phyloP scores from a whole-genome alignment of 2,797 vertebrate genomes.

The Parauchenoglanis ngamensis region DNA sequence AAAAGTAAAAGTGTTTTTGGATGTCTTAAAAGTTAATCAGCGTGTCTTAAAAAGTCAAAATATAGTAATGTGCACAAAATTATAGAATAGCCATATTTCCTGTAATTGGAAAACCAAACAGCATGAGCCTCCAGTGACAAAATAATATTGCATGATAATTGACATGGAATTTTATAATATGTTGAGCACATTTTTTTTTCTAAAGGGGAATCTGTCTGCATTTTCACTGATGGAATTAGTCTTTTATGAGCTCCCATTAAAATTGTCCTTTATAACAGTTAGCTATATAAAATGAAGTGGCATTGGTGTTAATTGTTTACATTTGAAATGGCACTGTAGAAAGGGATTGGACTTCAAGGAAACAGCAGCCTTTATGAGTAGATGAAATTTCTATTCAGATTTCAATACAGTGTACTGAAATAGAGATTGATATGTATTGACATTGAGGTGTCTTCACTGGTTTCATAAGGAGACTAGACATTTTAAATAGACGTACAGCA shows the following conservation, averaged over 20 bases:
- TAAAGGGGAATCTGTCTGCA: slow-evolving; percentile 72
- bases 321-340: background rate
- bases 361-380: slow-evolving; percentile 11
- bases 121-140: slow-evolving; percentile 73
- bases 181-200: slow-evolving; percentile 71
- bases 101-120: slow-evolving; percentile 65
- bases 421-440: background rate
- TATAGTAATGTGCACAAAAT: background rate
- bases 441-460: background rate
- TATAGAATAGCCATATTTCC: background rate
- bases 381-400: background rate
- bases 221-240: slow-evolving; percentile 70
- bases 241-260: slow-evolving; percentile 77
- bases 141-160: slow-evolving; percentile 78
- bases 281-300: slow-evolving; percentile 71
- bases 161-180: slow-evolving; percentile 76
- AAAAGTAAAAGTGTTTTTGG: background rate
- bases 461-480: slow-evolving; percentile 19
- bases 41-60: background rate
- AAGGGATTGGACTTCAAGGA: background rate
- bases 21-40: background rate
- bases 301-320: slow-evolving; percentile 51
- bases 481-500: slow-evolving; percentile 43
- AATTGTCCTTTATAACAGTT: slow-evolving; percentile 64
- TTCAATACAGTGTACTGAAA: background rate